These are phyloP conservation scores for Drosophila mimica DNA, from an alignment of 2,888 invertebrate species.

Conservation along the genomic window DNA sequence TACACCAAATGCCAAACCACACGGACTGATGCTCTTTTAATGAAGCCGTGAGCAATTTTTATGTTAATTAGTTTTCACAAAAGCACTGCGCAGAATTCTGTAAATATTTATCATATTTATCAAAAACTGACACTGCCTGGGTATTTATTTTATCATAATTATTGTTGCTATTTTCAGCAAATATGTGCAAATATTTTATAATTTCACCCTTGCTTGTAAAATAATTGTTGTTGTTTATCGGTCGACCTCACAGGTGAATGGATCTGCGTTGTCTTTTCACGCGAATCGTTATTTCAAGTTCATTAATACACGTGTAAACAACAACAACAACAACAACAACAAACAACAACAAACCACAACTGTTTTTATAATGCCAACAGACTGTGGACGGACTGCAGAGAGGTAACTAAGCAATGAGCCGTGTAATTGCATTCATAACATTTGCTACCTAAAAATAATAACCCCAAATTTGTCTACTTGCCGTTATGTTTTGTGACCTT, in stretches of 20 bases:
- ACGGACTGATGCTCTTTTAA: slow-evolving; percentile 38
- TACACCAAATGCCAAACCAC: slow-evolving; percentile 25
- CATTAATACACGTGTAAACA: slow-evolving; percentile 47
- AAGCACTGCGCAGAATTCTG: slow-evolving; percentile 9
- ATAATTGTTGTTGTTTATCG: slow-evolving; percentile 24
- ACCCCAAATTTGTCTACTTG: slow-evolving; percentile 3
- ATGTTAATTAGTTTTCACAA: slow-evolving; percentile 42
- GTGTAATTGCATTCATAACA: slow-evolving; percentile 44
- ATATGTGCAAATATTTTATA: slow-evolving; percentile 24
- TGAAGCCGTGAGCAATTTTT: slow-evolving; percentile 36
- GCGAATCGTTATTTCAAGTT: slow-evolving; percentile 47
- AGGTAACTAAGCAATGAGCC: slow-evolving; percentile 30
- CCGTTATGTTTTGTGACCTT: neutral
- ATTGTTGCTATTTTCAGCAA: slow-evolving; percentile 25
- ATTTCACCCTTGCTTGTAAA: neutral
- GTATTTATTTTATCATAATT: slow-evolving; percentile 36
- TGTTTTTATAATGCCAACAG: slow-evolving; percentile 24
- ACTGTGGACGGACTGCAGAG: neutral
- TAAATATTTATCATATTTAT: slow-evolving; percentile 44
- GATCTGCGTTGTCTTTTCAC: slow-evolving; percentile 34
- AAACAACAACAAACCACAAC: slow-evolving; percentile 25
- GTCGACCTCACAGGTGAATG: slow-evolving; percentile 48
- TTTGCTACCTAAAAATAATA: neutral
- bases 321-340: slow-evolving; percentile 38
- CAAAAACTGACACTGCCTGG: slow-evolving; percentile 8